Base-by-base conservation (phyloP, 2,113 vertebrate genomes). In the Tautogolabrus adspersus region DNA sequence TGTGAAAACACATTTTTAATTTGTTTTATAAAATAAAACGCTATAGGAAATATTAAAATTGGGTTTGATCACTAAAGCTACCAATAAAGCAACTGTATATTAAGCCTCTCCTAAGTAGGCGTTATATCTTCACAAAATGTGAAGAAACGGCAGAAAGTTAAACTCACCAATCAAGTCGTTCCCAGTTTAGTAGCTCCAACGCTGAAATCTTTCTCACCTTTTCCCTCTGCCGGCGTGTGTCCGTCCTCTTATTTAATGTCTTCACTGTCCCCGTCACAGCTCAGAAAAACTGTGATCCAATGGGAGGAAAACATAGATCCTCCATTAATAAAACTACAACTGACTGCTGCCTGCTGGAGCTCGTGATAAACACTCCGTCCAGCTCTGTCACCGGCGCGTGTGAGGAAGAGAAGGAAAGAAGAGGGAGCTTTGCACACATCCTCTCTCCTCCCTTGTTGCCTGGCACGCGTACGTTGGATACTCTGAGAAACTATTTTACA, bases 81-180 rank as follows among this genome's bases (percentile, higher is more conserved):
- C 40, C 2, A 40, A 40, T 40, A 40, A 26, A 38, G 37, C 37
- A 40, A 8, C 7, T 40, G 10, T 8, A 40, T 40, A 42, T 42
- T 11, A 42, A 42, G 40, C 8, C 8, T 11, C 8, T 42, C 11
- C 10, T 42, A 10, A 40, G 38, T 40, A 1, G 15, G 16, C 18
- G 15, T 19, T 18, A 18, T 8, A 18, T 8, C 15, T 49, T 18
- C 7, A 5, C 47, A 19, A 19, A 7, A 49, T 42, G 30, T 18
- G 7, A 16, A 16, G 12, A 47, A 16, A 16, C 46, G 5, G 15
- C 46, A 57, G 19, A 47, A 59, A 52, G 37, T 65, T 23, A 1
- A 30, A 88, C 90, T 91, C 73, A 91, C 90, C 78, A 40, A 7
- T 64, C 22, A 64, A 61, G 73, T 30, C 6, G 75, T 26, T 65